phyloP scores from a whole-genome alignment of 2,888 invertebrate genomes.

The Euplexia lucipara region DNA sequence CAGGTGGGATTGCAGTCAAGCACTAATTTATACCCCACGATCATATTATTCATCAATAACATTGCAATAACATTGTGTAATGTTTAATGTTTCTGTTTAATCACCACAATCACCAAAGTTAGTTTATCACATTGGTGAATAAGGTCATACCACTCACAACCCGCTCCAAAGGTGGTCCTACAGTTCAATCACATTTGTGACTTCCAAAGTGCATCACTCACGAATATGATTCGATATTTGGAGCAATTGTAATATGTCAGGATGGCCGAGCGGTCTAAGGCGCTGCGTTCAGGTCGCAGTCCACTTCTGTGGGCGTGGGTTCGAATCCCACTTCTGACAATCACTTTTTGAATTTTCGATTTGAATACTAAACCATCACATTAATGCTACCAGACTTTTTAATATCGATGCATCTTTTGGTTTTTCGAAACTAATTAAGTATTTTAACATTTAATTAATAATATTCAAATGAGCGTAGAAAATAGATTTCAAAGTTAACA shows the following conservation, averaged over 20 bases:
- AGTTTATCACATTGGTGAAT: neutral
- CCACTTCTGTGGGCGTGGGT: slow-evolving; percentile 80
- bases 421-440: neutral
- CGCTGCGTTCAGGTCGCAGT: slow-evolving; percentile 80
- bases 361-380: neutral
- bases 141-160: neutral
- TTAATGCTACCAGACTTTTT: neutral
- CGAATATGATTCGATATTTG: slow-evolving; percentile 47
- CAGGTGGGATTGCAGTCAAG: no score
- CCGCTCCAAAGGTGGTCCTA: neutral
- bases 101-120: neutral
- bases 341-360: slow-evolving; percentile 28
- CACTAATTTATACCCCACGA: no score
- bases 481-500: neutral
- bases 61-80: neutral
- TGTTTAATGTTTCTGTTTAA: neutral
- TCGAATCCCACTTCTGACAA: slow-evolving; percentile 79
- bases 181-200: neutral
- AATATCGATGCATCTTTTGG: neutral
- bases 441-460: no score
- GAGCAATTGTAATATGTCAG: slow-evolving; percentile 36
- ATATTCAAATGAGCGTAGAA: no score
- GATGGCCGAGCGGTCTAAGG: slow-evolving; percentile 80
- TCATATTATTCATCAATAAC: no score
- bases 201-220: neutral